A percentile compares a stretch with the other conserved stretches of the same genome.
These are phyloP conservation scores for Hypanus sabinus DNA, from an alignment of 2,113 vertebrate genomes.

Conservation along the genomic window DNA sequence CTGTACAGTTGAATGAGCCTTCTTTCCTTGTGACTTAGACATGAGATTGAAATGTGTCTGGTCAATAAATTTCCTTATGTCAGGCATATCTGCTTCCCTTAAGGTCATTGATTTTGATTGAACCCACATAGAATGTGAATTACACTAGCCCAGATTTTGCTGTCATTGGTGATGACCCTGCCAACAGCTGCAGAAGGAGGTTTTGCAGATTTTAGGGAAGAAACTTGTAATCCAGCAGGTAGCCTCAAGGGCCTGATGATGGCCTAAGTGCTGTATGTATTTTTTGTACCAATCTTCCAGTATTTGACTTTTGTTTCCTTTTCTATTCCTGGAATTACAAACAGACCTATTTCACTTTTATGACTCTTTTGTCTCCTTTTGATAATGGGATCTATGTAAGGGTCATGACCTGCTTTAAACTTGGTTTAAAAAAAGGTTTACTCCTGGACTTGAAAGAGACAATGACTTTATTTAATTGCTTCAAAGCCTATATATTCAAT, in stretches of 20 bases:
- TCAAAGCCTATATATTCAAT: neutral
- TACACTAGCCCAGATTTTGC: neutral
- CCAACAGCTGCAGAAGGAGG: neutral
- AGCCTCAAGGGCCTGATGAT: too few species aligned
- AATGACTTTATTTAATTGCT: constrained; percentile 13
- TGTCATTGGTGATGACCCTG: neutral
- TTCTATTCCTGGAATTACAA: neutral
- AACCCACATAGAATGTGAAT: neutral
- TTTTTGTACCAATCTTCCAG: too few species aligned
- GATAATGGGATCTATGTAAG: neutral
- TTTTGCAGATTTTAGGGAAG: too few species aligned
- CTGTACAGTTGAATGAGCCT: neutral
- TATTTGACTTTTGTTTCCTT: too few species aligned
- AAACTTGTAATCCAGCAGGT: too few species aligned
- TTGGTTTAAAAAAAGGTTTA: neutral
- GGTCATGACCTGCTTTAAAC: neutral
- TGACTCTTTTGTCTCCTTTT: neutral
- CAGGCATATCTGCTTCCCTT: neutral
- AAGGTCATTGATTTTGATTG: neutral
- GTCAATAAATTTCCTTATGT: neutral
- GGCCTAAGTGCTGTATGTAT: too few species aligned
- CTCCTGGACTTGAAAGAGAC: neutral
- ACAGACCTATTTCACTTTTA: neutral
- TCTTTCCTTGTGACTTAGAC: neutral
- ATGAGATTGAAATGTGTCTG: neutral